Evolutionary conservation across 2,797 vertebrate genomes (phyloP).

Genomic region (Enoplosus armatus): DNA sequence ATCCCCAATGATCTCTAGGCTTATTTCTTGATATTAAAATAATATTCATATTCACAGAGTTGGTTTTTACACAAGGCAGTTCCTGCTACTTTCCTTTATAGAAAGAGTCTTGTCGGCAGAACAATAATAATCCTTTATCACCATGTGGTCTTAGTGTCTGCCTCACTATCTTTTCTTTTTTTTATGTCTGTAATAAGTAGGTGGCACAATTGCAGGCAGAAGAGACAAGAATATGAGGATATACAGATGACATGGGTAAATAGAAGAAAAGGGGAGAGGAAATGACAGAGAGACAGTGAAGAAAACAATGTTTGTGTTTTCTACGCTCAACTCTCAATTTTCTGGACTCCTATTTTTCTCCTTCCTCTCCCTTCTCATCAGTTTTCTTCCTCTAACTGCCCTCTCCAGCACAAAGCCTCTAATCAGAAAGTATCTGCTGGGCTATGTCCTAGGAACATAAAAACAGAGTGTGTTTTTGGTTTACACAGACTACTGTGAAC

Average conservation of each 20-base stretch:
- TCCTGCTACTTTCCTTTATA: conserved; percentile 13
- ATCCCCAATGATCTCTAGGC: background rate
- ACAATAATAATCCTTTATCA: conserved; percentile 87
- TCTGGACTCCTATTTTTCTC: conserved; percentile 18
- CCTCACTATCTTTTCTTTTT: conserved; percentile 10
- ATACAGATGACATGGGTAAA: conserved; percentile 13
- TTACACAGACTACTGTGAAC: conserved; percentile 23
- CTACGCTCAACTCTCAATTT: conserved; percentile 20
- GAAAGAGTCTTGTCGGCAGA: conserved; percentile 78
- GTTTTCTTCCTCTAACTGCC: conserved; percentile 23
- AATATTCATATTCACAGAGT: conserved; percentile 34
- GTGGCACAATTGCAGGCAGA: conserved; percentile 28
- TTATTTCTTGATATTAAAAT: conserved; percentile 25
- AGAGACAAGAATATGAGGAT: conserved; percentile 12
- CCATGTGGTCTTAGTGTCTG: conserved; percentile 39
- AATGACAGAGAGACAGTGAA: background rate
- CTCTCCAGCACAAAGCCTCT: conserved; percentile 17
- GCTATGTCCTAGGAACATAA: conserved; percentile 13
- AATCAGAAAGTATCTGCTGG: conserved; percentile 48
- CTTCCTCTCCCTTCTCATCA: conserved; percentile 35
- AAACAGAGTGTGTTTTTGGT: conserved; percentile 21
- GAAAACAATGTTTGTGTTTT: conserved; percentile 39
- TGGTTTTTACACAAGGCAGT: conserved; percentile 36
- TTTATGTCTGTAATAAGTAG: conserved; percentile 35
- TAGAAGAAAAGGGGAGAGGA: background rate